Conservation (phyloP, 1,140 invertebrate genomes). For the Nebria ingens region DNA sequence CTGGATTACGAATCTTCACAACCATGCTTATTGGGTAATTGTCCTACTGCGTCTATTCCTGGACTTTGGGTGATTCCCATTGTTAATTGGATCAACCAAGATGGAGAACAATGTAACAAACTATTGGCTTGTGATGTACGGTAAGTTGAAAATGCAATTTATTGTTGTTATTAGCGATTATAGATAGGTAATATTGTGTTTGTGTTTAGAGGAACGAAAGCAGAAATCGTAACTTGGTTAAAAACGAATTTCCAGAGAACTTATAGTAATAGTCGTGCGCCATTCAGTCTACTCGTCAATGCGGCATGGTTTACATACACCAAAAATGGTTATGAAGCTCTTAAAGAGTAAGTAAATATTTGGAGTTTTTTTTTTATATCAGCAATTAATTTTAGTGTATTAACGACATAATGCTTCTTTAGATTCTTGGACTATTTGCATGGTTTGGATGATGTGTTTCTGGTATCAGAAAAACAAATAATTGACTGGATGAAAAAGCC, state of each 20-base stretch:
- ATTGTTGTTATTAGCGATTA: too few relatives aligned
- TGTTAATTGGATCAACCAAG: conserved; percentile 42
- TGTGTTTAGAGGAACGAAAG: not conserved
- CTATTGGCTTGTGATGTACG: conserved; percentile 43
- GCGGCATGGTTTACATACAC: conserved; percentile 5
- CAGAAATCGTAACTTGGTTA: not conserved
- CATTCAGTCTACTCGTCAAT: not conserved
- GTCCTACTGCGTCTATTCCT: conserved; percentile 48
- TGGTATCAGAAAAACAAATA: conserved; percentile 34
- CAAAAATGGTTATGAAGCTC: not conserved
- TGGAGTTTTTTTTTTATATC: not conserved
- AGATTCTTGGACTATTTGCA: not conserved
- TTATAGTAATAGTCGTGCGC: not conserved
- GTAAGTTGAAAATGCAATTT: too few relatives aligned
- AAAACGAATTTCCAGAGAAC: not conserved
- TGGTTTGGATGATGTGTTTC: not conserved
- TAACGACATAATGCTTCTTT: not conserved
- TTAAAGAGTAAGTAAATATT: not conserved
- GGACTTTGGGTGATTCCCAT: conserved; percentile 54
- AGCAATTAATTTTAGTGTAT: too few relatives aligned
- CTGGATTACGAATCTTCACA: conserved; percentile 49
- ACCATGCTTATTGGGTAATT: conserved; percentile 46
- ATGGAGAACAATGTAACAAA: conserved; percentile 45
- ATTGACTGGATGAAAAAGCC: conserved; percentile 47
- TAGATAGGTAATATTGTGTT: too few relatives aligned